Evolutionary conservation across 2,113 vertebrate genomes (phyloP), one percentile per base, ranked within the genome.

Genomic region (Cynoglossus semilaevis): DNA sequence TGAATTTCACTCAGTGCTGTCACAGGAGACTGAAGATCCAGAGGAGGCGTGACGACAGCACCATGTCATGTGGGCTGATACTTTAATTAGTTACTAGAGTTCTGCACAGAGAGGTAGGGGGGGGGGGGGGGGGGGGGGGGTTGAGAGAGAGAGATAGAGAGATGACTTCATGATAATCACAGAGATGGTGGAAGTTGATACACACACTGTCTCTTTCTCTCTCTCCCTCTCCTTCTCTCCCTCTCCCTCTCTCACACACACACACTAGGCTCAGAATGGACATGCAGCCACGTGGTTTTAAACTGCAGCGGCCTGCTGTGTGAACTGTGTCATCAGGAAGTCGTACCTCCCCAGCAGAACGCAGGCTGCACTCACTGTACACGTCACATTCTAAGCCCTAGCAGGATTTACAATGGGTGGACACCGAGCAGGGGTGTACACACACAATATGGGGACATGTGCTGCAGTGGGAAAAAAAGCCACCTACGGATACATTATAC

Each of bases 281-380:
- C 52, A 4, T 29, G 22, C 22, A 38, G 63, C 58, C 67, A 70
- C 56, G 58, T 16, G 59, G n/a, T 45, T 41, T 41, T 38, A 8
- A 13, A 12, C 38, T 65, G 22, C 2, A 29, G 22, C 22, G 22
- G 22, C 22, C 22, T 29, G 22, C 22, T 29, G 22, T 29, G 22
- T 29, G 22, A 70, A 73, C 58, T 67, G 71, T 81, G 76, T 67
- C 70, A 69, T 63, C 67, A 48, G 66, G 63, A 72, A 51, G 58
- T 8, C 53, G 19, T 60, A 58, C 64, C 64, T 46, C 17, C 36
- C 46, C 36, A 52, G 35, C 54, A 51, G 58, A 56, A 56, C 58
- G 46, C 59, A 76, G 45, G 17, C 74, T 47, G 50, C 45, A 7
- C 42, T 51, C 56, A 52, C 51, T 8, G 7, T 36, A 13, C 16